Base-by-base conservation (phyloP, 2,113 vertebrate genomes). In the Pithys albifrons region DNA sequence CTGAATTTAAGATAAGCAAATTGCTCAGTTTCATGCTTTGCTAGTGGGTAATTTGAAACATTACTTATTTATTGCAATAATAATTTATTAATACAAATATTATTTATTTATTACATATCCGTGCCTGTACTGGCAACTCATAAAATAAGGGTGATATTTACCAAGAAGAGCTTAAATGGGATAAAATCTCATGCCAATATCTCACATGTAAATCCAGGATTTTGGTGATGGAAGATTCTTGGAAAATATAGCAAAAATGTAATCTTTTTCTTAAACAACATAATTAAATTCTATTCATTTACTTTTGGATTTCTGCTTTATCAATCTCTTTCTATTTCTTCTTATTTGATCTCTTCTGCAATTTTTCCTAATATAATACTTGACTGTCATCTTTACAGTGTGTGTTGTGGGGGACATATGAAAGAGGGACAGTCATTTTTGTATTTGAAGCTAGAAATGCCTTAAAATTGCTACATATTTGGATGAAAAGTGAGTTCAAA, bases 61-160 rank as follows among this genome's bases (percentile, higher is more conserved):
- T 93, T 67, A 70, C 16, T 92, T 93, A 92, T 95, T 97, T 81
- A 96, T 92, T 91, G 35, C 57, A 14, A 64, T 84, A 88, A 92
- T 93, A 48, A 92, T 93, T 92, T 95, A 92, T 96, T 95, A 69
- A 96, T 95, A 48, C 58, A 79, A 89, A 9, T 80, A n/a, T 96
- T 87, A 92, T 46, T 93, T 92, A 96, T 96, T 96, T 96, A 94
- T 91, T 76, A 89, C 2, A 1, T 35, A 87, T 84, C 65, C 14
- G 37, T 51, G 35, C 10, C 19, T 51, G 22, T 93, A 18, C 65
- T 81, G 51, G 52, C 69, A 92, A 81, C 57, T 87, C 28, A 58
- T 84, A 84, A 83, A 93, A 88, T 92, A 78, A 59, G 58, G 16
- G 43, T 80, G 69, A 52, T 96, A 85, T 80, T 88, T 95, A 88